Evolutionary conservation across 2,888 invertebrate species (phyloP), one percentile per base, ranked within the genome.

Genomic region (Deilephila porcellus): DNA sequence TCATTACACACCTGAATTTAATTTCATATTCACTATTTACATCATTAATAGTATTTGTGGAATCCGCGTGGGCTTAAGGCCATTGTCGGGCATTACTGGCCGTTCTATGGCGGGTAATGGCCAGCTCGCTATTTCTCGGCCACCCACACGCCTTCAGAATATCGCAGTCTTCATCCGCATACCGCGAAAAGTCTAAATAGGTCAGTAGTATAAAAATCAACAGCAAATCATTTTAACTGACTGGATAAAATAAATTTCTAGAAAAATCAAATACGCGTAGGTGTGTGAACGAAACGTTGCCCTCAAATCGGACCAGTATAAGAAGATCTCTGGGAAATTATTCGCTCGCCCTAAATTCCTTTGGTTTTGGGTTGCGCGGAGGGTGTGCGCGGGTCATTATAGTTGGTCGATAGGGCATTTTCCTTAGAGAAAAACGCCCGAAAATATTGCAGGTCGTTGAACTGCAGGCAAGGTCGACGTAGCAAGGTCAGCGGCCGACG

Each of bases 391-490:
- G 81, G 91, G 62, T 89, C 92, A 78, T 56, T 64, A 34, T 70
- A 11, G n/a, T 32, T 90, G 89, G 91, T 77, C 80, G 75, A 80
- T 83, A 81, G 80, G 74, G 81, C 89, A 90, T 92, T 93, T 93
- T 92, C 91, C 90, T 89, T 85, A 80, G 88, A 91, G 92, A 92
- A 93, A 93, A 92, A 90, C 87, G 86, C 83, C 89, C 89, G 90
- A 92, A 93, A 93, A 92, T 91, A 89, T 84, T 83, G 79, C 78
- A 78, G 85, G 91, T 88, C 89, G 83, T 85, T 84, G 89, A 86
- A 88, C 91, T 81, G 75, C 70, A 52, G 77, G 81, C 92, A 93
- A 93, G 93, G 93, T 92, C 93, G 90, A 64, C 73, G 32, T 29
- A 73, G 80, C 90, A 91, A 91, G 92, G 92, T 92, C 86, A 84